Conservation (phyloP, 2,113 vertebrate genomes). For the Brachyistius frenatus region DNA sequence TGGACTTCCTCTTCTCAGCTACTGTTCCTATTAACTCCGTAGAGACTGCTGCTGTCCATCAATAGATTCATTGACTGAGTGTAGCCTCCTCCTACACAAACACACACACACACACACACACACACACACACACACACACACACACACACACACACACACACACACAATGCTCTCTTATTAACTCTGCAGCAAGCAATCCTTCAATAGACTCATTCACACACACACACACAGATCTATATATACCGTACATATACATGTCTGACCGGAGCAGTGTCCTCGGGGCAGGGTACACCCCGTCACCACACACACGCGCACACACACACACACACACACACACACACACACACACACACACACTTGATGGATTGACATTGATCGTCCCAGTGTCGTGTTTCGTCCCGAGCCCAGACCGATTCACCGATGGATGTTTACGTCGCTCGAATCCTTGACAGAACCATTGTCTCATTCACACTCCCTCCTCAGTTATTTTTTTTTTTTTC, state of each 20-base stretch:
- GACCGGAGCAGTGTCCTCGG: conserved; percentile 47
- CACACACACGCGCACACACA: conserved; percentile 28
- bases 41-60: conserved; percentile 23
- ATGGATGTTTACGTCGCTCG: conserved; percentile 65
- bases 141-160: conserved; percentile 12
- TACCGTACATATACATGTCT: conserved; percentile 1
- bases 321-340: conserved; percentile 22
- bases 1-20: conserved; percentile 7
- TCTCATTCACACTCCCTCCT: conserved; percentile 57
- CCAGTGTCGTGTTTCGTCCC: conserved; percentile 50
- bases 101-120: conserved; percentile 2
- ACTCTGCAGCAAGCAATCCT: conserved; percentile 21
- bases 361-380: conserved; percentile 72
- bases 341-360: conserved; percentile 32
- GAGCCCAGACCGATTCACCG: conserved; percentile 46
- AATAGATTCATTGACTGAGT: conserved; percentile 46
- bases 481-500: neutral
- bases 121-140: conserved; percentile 36
- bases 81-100: neutral
- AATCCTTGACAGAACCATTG: conserved; percentile 64
- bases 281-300: conserved; percentile 60
- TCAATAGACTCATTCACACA: conserved; percentile 71
- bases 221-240: conserved; percentile 22
- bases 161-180: conserved; percentile 57
- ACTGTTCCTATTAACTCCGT: neutral